phyloP scores from a whole-genome alignment of 2,113 vertebrate genomes.

The Sinocyclocheilus grahami region DNA sequence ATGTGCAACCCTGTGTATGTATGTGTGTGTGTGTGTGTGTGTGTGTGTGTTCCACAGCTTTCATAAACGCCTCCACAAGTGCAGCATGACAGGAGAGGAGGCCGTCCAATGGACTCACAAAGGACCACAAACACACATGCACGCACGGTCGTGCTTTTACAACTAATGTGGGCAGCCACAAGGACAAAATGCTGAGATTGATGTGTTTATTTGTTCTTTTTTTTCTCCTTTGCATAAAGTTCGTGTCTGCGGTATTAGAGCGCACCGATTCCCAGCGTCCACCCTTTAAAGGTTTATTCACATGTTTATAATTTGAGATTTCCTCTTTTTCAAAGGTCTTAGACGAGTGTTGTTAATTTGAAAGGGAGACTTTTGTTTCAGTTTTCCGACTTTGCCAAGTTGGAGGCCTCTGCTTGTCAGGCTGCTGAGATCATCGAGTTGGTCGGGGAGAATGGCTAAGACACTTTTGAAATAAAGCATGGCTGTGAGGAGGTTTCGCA shows the following conservation, averaged over 20 bases:
- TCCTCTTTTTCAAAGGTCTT: constrained; percentile 71
- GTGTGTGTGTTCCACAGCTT: constrained; percentile 58
- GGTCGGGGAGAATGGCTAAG: constrained; percentile 49
- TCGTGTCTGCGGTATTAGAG: constrained; percentile 62
- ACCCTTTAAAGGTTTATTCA: constrained; percentile 66
- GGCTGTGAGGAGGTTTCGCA: constrained; percentile 69
- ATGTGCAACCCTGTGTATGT: constrained; percentile 53
- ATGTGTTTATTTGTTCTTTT: constrained; percentile 54
- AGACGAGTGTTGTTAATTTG: constrained; percentile 75
- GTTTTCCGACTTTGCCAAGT: constrained; percentile 67
- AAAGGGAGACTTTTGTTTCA: constrained; percentile 74
- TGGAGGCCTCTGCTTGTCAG: constrained; percentile 60
- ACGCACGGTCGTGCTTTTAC: constrained; percentile 34
- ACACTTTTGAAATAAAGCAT: constrained; percentile 71
- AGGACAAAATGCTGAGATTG: constrained; percentile 60
- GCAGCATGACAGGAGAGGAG: constrained; percentile 45
- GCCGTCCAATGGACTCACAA: constrained; percentile 25
- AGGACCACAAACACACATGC: constrained; percentile 48
- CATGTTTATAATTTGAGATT: constrained; percentile 75
- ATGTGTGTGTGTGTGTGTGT: constrained; percentile 57
- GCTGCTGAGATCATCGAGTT: constrained; percentile 43
- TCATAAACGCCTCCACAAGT: constrained; percentile 62
- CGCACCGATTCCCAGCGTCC: constrained; percentile 62
- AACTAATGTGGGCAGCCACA: constrained; percentile 46
- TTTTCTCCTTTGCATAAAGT: constrained; percentile 60